Conservation (phyloP, 1,140 invertebrate genomes). For the Drosophila kurseongensis region DNA sequence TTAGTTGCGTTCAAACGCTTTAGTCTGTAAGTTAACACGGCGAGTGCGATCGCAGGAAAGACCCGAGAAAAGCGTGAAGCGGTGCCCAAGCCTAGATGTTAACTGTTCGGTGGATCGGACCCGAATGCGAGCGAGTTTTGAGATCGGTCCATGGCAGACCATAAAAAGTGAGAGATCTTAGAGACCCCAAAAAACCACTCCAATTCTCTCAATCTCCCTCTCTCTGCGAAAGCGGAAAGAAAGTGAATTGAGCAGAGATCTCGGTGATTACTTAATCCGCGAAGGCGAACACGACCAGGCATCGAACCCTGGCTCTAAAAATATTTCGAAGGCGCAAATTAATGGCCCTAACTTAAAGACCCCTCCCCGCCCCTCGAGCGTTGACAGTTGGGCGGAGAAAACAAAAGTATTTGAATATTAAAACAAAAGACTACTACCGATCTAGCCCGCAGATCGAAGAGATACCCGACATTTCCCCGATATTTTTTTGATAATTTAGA, state of each 20-base stretch:
- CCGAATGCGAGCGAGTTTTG: conserved; percentile 72
- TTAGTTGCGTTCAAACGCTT: conserved; percentile 82
- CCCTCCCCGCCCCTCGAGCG: conserved; percentile 23
- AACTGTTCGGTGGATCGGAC: conserved; percentile 41
- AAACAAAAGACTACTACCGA: conserved; percentile 1
- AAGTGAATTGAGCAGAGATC: conserved; percentile 61
- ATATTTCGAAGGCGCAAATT: conserved; percentile 41
- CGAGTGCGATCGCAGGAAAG: conserved; percentile 64
- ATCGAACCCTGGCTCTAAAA: conserved; percentile 23
- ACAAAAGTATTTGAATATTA: conserved; percentile 53
- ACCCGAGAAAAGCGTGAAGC: conserved; percentile 21
- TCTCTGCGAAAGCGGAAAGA: conserved; percentile 65
- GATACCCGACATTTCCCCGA: conserved; percentile 13
- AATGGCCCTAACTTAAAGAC: conserved; percentile 53
- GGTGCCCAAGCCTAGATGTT: conserved; percentile 57
- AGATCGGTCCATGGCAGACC: conserved; percentile 24
- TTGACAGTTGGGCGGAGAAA: conserved; percentile 74
- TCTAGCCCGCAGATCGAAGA: conserved; percentile 15
- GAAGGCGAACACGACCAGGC: conserved; percentile 15
- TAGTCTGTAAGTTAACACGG: conserved; percentile 77
- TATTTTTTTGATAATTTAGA: conserved; percentile 70
- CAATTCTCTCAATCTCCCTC: conserved; percentile 11
- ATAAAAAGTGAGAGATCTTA: conserved; percentile 22
- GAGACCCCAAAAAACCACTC: conserved; percentile 3
- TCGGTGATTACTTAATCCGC: conserved; percentile 66